Evolutionary conservation across 2,888 invertebrate species (phyloP), one percentile per base, ranked within the genome.

Genomic region (Adineta ricciae): DNA sequence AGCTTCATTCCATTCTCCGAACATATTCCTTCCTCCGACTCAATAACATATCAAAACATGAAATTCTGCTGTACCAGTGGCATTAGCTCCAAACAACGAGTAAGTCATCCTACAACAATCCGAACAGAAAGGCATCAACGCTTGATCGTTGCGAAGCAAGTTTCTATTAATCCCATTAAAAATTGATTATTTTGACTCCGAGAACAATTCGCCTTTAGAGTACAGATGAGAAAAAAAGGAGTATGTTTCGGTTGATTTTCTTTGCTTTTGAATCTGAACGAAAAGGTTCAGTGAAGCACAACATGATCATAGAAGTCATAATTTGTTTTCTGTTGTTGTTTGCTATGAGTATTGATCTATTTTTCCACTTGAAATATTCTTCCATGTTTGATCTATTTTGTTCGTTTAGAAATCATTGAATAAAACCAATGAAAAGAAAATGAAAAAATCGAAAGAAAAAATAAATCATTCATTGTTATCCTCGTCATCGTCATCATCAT

Each of bases 341-440:
- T 64, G 16, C 32, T 32, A 64, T 64, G 64, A 64, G 64, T 64
- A 64, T 64, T 16, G 32, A 64, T 64, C 64, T 64, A 11, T 64
- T 64, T 64, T 64, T 64, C 64, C 32, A 64, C 64, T 64, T 64
- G 64, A 64, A 36, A 64, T 64, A 64, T 64, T 64, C 64, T 32
- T 64, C 27, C 19, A 11, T 64, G 32, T 64, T 64, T 64, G 64
- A 64, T 64, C 64, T 32, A 2, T 50, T 50, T 50, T 19, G 50
- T 50, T 50, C 50, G 56, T 27, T 64, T 78, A 38, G 78, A 41
- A 38, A 41, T 78, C 78, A 78, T 78, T 41, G 78, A 78, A 78
- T 78, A 78, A 64, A 64, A 64, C 32, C 64, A 64, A 64, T 64
- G 64, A 64, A 64, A 64, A 64, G 64, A 64, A 64, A 64, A 11